Evolutionary conservation across 2,888 invertebrate genomes (phyloP).

Genomic region (Conomelus anceps): DNA sequence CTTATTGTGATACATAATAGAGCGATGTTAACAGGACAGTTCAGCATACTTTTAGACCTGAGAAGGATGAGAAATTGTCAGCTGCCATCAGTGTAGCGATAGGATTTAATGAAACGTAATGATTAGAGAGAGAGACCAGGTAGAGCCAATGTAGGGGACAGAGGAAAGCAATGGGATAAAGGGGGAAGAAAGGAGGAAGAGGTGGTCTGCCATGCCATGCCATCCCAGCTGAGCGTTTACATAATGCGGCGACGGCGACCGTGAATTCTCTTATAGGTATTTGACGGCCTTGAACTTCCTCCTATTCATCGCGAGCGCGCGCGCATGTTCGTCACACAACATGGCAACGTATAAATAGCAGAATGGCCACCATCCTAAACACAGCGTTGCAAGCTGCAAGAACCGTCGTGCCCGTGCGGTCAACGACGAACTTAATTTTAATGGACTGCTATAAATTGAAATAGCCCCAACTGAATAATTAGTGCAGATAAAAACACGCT

Average conservation of each 20-base stretch:
- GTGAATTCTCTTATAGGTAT: neutral
- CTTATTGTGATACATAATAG: too few species aligned
- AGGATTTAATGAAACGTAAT: too few species aligned
- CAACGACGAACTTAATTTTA: neutral
- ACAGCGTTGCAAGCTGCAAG: neutral
- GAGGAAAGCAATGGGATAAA: too few species aligned
- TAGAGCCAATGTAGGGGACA: too few species aligned
- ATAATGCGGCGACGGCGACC: neutral
- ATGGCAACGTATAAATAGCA: neutral
- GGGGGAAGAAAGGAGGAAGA: neutral
- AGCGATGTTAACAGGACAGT: too few species aligned
- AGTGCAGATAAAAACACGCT: too few species aligned
- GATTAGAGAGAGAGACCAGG: too few species aligned
- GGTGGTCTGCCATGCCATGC: neutral
- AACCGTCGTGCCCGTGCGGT: neutral
- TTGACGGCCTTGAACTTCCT: neutral
- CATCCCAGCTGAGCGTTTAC: neutral
- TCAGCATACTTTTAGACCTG: too few species aligned
- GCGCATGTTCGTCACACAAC: neutral
- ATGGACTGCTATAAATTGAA: neutral
- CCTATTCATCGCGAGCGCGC: neutral
- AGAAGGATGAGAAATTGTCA: too few species aligned
- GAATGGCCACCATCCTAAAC: too few species aligned
- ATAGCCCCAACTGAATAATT: neutral
- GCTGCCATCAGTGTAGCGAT: too few species aligned